phyloP scores from a whole-genome alignment of 2,888 invertebrate species.

The Crepidodera aurea region DNA sequence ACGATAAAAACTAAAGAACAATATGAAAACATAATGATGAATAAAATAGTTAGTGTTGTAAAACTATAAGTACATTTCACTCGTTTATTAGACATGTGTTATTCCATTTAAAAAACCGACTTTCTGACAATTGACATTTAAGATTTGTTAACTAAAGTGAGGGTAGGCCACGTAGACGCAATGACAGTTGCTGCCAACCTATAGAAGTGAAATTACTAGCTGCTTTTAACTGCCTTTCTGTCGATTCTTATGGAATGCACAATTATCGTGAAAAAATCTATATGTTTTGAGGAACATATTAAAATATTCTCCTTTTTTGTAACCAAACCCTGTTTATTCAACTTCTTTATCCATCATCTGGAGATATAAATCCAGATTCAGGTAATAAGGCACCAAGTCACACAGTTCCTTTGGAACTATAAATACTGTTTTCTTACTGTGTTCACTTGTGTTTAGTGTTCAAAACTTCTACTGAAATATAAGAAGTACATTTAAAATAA shows the following conservation, averaged over 20 bases:
- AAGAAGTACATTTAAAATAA: conserved; percentile 33
- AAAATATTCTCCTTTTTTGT: conserved; percentile 27
- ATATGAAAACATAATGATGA: not conserved
- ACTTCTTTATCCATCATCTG: conserved; percentile 43
- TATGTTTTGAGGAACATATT: conserved; percentile 36
- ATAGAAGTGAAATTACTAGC: not conserved
- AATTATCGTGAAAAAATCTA: conserved; percentile 19
- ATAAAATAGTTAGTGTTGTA: conserved; percentile 4
- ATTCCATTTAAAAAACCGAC: no score
- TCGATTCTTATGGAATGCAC: not conserved
- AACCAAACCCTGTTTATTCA: conserved; percentile 43
- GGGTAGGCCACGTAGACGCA: no score
- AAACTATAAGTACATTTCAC: not conserved
- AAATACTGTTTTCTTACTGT: conserved; percentile 47
- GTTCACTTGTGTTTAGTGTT: conserved; percentile 45
- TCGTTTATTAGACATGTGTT: no score
- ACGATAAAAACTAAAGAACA: not conserved
- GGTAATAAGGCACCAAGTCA: conserved; percentile 51
- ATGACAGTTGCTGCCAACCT: no score
- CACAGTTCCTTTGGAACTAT: conserved; percentile 55
- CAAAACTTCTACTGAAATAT: conserved; percentile 43
- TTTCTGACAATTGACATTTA: no score
- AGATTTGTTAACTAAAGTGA: no score
- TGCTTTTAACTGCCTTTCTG: not conserved
- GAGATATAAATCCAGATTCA: conserved; percentile 45